A percentile compares a stretch with the other conserved stretches of the same genome.
Evolutionary conservation across 2,113 vertebrate species (phyloP).

Genomic region (Jacana jacana): DNA sequence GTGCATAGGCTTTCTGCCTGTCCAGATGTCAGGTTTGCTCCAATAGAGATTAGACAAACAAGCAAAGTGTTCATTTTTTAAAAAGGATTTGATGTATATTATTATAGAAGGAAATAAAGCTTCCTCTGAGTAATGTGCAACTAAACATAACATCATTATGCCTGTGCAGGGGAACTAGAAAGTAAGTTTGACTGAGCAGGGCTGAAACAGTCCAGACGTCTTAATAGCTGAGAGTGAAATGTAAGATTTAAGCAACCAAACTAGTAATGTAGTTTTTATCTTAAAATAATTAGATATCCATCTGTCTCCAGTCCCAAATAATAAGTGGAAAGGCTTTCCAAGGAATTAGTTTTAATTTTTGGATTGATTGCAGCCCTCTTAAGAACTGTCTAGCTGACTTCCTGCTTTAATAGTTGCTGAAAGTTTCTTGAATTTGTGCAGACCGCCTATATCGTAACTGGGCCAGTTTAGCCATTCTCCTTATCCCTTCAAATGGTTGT

Average conservation of each 20-base stretch:
- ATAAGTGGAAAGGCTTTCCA: neutral
- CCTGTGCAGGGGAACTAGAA: neutral
- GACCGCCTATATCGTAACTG: neutral
- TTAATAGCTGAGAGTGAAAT: neutral
- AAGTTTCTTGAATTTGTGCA: neutral
- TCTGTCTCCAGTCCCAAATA: neutral
- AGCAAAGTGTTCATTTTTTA: neutral
- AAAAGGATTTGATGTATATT: neutral
- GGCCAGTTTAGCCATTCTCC: neutral
- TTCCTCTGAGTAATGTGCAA: neutral
- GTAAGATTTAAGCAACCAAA: neutral
- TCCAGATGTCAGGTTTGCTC: neutral
- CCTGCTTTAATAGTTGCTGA: neutral
- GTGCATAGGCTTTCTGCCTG: neutral
- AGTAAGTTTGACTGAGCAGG: neutral
- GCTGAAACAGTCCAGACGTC: neutral
- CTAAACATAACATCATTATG: neutral
- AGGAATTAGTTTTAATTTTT: neutral
- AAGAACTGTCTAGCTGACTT: neutral
- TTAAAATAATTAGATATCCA: conserved; percentile 30
- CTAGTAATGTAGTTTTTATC: neutral
- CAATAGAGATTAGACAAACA: neutral
- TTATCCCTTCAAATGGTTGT: neutral
- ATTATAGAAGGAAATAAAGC: neutral
- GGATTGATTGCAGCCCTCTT: neutral